Conservation (phyloP, 64 coral and sea anemone species). For the Trachythela sp. region DNA sequence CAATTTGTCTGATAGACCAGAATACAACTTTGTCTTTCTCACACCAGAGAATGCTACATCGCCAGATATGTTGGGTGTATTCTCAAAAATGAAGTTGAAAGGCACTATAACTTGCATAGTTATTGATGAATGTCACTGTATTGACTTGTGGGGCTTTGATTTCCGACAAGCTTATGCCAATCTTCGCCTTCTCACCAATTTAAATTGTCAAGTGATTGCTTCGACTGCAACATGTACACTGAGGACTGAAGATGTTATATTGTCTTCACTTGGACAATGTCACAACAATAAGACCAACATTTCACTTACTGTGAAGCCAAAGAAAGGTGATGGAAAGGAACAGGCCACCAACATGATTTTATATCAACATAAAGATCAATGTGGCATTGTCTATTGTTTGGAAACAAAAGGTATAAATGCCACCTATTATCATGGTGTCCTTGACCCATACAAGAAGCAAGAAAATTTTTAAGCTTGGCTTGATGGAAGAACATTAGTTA, state of each 20-base stretch:
- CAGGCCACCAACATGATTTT: neutral
- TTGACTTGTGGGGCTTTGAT: slow-evolving; percentile 5
- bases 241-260: neutral
- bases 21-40: neutral
- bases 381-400: slow-evolving; percentile 13
- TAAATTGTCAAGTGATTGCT: neutral
- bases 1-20: neutral
- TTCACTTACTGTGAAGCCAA: neutral
- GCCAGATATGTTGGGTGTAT: neutral
- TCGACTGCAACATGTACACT: neutral
- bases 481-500: neutral
- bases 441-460: neutral
- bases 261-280: neutral
- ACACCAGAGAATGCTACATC: neutral
- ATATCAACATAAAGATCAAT: neutral
- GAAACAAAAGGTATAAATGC: neutral
- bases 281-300: neutral
- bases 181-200: neutral
- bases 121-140: slow-evolving; percentile 27
- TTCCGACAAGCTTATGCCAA: neutral
- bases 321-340: slow-evolving; percentile 17
- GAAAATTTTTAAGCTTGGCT: slow-evolving; percentile 14
- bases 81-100: neutral
- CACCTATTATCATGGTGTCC: slow-evolving; percentile 3
- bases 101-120: neutral